Evolutionary conservation across 2,888 invertebrate genomes (phyloP).

Genomic region (Laothoe populi): DNA sequence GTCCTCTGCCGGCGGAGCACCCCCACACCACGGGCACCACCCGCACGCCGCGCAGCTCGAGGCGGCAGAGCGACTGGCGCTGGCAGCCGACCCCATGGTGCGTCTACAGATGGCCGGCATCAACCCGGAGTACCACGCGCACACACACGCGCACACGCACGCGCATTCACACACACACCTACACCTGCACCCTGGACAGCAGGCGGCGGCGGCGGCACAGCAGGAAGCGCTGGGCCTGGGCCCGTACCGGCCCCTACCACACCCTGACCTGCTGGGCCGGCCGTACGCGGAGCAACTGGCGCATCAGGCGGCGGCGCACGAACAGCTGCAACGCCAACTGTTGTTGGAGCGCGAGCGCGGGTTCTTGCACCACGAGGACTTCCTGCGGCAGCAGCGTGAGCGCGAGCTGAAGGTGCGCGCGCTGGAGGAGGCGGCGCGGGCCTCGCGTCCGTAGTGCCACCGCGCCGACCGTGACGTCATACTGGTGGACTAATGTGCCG

Average conservation of each 20-base stretch:
- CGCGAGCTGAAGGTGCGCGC: conserved; percentile 94
- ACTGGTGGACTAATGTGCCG: conserved; percentile 41
- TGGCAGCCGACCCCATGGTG: conserved; percentile 96
- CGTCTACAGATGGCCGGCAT: conserved; percentile 97
- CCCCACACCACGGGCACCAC: conserved; percentile 85
- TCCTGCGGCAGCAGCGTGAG: conserved; percentile 91
- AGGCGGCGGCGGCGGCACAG: conserved; percentile 85
- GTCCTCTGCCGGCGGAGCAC: conserved; percentile 80
- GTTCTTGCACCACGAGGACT: conserved; percentile 85
- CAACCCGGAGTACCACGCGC: conserved; percentile 95
- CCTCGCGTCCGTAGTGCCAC: conserved; percentile 71
- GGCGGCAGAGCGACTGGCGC: conserved; percentile 91
- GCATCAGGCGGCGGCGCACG: conserved; percentile 92
- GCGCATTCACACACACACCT: conserved; percentile 95
- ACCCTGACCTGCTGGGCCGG: conserved; percentile 91
- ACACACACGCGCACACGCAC: conserved; percentile 96
- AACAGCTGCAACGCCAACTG: conserved; percentile 93
- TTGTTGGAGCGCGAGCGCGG: conserved; percentile 92
- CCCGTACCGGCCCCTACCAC: conserved; percentile 88
- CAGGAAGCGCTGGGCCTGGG: conserved; percentile 86
- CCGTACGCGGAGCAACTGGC: conserved; percentile 93
- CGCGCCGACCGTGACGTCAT: conserved; percentile 33
- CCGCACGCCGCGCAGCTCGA: conserved; percentile 87
- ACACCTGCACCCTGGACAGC: conserved; percentile 91
- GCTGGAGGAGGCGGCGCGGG: conserved; percentile 93